A percentile compares a stretch with the other conserved stretches of the same genome.
These are phyloP conservation scores for sheep (Ovis aries) DNA, from an alignment of 2,113 vertebrate species.

Conservation along the genomic window DNA sequence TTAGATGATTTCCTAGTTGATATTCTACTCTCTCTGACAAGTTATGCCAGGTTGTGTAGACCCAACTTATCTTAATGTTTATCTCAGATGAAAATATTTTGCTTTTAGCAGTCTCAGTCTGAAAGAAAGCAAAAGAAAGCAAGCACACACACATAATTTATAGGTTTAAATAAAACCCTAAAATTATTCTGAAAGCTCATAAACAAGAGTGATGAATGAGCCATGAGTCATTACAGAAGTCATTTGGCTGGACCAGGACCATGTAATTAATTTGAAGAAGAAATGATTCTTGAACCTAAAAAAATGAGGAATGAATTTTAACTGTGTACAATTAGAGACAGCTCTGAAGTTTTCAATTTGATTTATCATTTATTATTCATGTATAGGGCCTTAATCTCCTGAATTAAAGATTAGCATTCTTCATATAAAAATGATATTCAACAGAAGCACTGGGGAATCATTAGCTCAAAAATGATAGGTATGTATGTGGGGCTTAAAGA, in stretches of 20 bases:
- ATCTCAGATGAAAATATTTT: not conserved
- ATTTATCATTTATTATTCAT: not conserved
- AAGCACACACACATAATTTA: not conserved
- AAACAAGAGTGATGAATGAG: constrained; percentile 15
- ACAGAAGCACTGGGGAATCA: not conserved
- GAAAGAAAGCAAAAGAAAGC: not conserved
- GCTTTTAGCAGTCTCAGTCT: not conserved
- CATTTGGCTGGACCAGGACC: not conserved
- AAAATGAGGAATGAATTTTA: not conserved
- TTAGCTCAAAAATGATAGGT: not conserved
- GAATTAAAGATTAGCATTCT: not conserved
- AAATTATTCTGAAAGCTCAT: constrained; percentile 1
- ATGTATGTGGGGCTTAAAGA: not conserved
- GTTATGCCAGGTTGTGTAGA: not conserved
- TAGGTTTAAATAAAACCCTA: not conserved
- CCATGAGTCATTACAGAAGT: not conserved
- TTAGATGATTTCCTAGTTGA: not conserved
- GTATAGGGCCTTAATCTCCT: not conserved
- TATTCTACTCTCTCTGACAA: not conserved
- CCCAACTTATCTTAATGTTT: not conserved
- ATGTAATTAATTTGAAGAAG: constrained; percentile 10
- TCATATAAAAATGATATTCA: not conserved
- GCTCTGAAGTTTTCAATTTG: not conserved
- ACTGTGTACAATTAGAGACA: not conserved
- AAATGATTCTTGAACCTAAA: not conserved